phyloP scores from a whole-genome alignment of 1,140 invertebrate genomes.

The Pseudomyrmex cubaensis region DNA sequence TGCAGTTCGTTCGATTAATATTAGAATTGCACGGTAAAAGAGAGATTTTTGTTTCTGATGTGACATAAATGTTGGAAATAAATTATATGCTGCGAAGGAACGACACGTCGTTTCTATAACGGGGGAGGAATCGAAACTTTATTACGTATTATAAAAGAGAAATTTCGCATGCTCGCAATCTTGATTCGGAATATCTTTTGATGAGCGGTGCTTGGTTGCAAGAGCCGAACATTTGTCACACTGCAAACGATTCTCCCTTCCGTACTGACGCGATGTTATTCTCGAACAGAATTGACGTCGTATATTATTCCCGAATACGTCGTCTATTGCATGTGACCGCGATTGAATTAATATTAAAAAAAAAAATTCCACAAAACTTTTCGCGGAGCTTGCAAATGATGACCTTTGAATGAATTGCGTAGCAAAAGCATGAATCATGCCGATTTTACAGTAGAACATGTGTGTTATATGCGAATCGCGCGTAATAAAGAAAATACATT shows the following conservation, averaged over 20 bases:
- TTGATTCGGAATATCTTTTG: constrained; percentile 28
- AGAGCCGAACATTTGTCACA: constrained; percentile 36
- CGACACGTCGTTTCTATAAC: constrained; percentile 21
- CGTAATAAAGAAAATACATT: neutral
- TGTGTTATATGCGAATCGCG: neutral
- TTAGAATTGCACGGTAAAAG: no score
- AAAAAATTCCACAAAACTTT: neutral
- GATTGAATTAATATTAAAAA: constrained; percentile 1
- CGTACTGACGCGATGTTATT: constrained; percentile 24
- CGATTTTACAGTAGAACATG: neutral
- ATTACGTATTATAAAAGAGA: neutral
- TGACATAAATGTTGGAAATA: no score
- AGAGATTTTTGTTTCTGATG: no score
- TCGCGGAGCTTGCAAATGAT: neutral
- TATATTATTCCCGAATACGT: constrained; percentile 24
- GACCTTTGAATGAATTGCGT: neutral
- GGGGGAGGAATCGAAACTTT: constrained; percentile 27
- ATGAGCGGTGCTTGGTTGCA: constrained; percentile 24
- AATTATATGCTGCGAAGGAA: no score
- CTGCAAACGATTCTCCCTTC: constrained; percentile 4
- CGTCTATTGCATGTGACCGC: neutral
- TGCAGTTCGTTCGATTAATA: neutral
- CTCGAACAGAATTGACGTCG: neutral
- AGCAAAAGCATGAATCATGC: no score
- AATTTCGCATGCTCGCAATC: neutral